These are phyloP conservation scores for Siderastrea siderea DNA, from an alignment of 92 coral and sea anemone species.

Conservation along the genomic window DNA sequence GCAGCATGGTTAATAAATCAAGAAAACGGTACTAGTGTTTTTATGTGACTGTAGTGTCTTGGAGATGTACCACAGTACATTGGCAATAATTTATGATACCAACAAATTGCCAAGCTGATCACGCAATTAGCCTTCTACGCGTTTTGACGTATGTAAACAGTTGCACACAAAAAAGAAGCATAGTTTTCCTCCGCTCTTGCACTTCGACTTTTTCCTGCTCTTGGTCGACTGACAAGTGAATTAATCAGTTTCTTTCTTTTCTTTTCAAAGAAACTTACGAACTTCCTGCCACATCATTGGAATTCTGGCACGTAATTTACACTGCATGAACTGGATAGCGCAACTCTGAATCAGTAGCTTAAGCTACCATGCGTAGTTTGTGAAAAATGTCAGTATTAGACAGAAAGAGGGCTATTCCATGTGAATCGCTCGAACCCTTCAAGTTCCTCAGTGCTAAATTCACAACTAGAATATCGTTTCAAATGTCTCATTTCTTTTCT, in stretches of 20 bases:
- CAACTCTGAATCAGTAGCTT: no score
- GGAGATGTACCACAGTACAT: no score
- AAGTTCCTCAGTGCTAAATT: conserved; percentile 26
- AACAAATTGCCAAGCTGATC: no score
- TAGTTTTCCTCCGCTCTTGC: not conserved
- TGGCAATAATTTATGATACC: no score
- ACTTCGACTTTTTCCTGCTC: not conserved
- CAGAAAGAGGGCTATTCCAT: conserved; percentile 50
- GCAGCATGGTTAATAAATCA: no score
- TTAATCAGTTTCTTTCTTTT: not conserved
- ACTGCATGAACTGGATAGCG: not conserved
- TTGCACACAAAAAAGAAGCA: not conserved
- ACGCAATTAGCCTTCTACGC: not conserved
- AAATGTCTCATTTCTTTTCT: conserved; percentile 45
- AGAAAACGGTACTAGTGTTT: no score
- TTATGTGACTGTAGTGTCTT: no score
- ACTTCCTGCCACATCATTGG: not conserved
- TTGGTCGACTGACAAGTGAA: conserved; percentile 11
- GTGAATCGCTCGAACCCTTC: conserved; percentile 23
- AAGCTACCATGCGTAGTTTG: no score
- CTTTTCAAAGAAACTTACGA: not conserved
- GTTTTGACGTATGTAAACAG: no score
- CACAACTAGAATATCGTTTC: conserved; percentile 56
- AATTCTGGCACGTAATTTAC: not conserved
- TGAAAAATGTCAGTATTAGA: not conserved